Conservation (phyloP, 1,140 invertebrate genomes). For the Cyclargus thomasi region DNA sequence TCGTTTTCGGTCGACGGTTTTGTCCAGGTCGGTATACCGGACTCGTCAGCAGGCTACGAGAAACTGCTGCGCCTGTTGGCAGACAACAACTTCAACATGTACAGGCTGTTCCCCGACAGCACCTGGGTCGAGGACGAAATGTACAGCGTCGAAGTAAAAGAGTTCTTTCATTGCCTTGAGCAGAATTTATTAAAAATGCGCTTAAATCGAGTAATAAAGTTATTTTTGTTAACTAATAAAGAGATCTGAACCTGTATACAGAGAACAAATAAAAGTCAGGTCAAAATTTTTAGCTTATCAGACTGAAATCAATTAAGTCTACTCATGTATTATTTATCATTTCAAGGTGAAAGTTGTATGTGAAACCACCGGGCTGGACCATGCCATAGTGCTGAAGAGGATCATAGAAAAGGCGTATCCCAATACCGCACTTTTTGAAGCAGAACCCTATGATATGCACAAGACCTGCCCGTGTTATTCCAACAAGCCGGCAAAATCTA, state of each 20-base stretch:
- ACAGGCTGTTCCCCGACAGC: conserved; percentile 42
- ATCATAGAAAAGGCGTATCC: conserved; percentile 53
- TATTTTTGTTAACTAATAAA: too few species aligned
- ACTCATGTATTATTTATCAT: background rate
- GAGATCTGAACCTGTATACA: too few species aligned
- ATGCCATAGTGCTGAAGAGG: conserved; percentile 58
- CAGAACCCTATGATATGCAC: conserved; percentile 55
- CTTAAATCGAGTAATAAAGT: too few species aligned
- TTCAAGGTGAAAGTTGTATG: conserved; percentile 52
- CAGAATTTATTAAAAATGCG: too few species aligned
- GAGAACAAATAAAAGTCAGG: too few species aligned
- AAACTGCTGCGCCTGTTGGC: conserved; percentile 40
- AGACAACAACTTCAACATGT: conserved; percentile 42
- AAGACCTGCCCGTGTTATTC: conserved; percentile 52
- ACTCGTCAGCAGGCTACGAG: conserved; percentile 29
- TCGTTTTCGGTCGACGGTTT: too few species aligned
- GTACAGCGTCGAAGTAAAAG: conserved; percentile 45
- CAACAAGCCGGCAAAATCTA: conserved; percentile 19
- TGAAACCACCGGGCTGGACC: conserved; percentile 48
- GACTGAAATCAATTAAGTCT: too few species aligned
- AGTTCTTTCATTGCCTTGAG: too few species aligned
- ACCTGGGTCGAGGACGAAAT: conserved; percentile 51
- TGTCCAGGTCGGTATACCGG: conserved; percentile 44
- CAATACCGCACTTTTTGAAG: conserved; percentile 43
- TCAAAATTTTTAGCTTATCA: too few species aligned